Evolutionary conservation across 2,888 invertebrate genomes (phyloP).

Genomic region (Mesorhabditis sp.): DNA sequence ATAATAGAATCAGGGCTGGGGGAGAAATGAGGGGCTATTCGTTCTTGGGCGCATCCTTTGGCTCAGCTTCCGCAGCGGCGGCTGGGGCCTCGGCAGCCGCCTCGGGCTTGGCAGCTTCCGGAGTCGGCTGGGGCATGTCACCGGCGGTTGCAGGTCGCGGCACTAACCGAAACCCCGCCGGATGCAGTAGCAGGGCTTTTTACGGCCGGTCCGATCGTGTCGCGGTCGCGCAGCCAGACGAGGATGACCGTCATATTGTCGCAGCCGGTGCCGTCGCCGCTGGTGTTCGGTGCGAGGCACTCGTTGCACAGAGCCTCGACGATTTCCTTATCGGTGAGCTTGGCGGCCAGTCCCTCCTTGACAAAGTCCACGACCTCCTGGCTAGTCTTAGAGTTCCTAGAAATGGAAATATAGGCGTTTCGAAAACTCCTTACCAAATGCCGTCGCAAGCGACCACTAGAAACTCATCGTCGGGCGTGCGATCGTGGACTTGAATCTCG

Average conservation of each 20-base stretch:
- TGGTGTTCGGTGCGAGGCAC: slow-evolving; percentile 72
- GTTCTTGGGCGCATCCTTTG: too few relatives aligned
- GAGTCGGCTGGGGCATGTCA: too few relatives aligned
- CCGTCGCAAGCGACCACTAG: slow-evolving; percentile 91
- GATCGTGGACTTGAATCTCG: slow-evolving; percentile 71
- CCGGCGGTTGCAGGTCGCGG: too few relatives aligned
- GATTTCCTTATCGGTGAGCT: slow-evolving; percentile 75
- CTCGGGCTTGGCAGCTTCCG: too few relatives aligned
- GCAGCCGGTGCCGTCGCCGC: slow-evolving; percentile 92
- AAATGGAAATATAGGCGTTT: slow-evolving; percentile 10
- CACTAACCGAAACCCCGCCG: too few relatives aligned
- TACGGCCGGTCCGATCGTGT: too few relatives aligned
- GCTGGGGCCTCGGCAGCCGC: too few relatives aligned
- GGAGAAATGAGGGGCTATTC: too few relatives aligned
- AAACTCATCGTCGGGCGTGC: slow-evolving; percentile 78
- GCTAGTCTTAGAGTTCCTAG: slow-evolving; percentile 86
- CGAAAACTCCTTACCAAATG: slow-evolving; percentile 71
- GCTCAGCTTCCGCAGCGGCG: too few relatives aligned
- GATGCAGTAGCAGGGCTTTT: too few relatives aligned
- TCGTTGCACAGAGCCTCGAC: slow-evolving; percentile 95
- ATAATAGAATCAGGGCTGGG: too few relatives aligned
- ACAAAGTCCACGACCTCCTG: slow-evolving; percentile 91
- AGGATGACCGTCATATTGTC: slow-evolving; percentile 99
- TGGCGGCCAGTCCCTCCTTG: slow-evolving; percentile 68
- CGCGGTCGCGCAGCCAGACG: slow-evolving; percentile 18